Percentiles rank a stretch among this genome's conserved stretches.
phyloP scores from a whole-genome alignment of 2,888 invertebrate genomes.

The Micoletzkya japonica region DNA sequence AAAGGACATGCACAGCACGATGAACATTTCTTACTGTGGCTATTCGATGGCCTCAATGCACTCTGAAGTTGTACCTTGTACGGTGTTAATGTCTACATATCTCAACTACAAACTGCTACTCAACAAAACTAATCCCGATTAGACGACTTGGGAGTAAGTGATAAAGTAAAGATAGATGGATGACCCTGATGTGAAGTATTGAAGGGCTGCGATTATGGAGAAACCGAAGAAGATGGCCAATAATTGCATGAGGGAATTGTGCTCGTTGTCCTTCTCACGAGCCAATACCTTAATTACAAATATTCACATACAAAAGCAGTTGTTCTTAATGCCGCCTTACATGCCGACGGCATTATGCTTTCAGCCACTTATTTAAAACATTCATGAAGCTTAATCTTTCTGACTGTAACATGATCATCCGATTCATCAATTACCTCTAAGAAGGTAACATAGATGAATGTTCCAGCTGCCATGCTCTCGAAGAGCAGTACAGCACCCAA shows the following conservation, averaged over 20 bases:
- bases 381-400: not conserved
- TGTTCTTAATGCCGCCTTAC: too few species aligned
- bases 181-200: conserved; percentile 32
- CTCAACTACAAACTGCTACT: too few species aligned
- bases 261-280: conserved; percentile 46
- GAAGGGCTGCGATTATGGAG: conserved; percentile 46
- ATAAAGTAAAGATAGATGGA: conserved; percentile 13
- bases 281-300: conserved; percentile 49
- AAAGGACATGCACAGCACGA: too few species aligned
- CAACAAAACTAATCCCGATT: too few species aligned
- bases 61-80: too few species aligned
- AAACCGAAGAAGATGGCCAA: conserved; percentile 55
- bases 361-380: not conserved
- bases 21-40: too few species aligned
- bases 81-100: too few species aligned
- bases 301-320: too few species aligned
- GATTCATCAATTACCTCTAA: conserved; percentile 34
- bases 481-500: conserved; percentile 53
- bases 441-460: conserved; percentile 61
- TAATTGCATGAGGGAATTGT: conserved; percentile 52
- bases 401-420: not conserved
- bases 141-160: conserved; percentile 1
- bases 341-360: too few species aligned
- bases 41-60: too few species aligned
- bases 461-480: conserved; percentile 57